Percentiles rank a stretch among this genome's conserved stretches.
Conservation (phyloP, 2,113 vertebrate species). For the Stercorarius parasiticus region DNA sequence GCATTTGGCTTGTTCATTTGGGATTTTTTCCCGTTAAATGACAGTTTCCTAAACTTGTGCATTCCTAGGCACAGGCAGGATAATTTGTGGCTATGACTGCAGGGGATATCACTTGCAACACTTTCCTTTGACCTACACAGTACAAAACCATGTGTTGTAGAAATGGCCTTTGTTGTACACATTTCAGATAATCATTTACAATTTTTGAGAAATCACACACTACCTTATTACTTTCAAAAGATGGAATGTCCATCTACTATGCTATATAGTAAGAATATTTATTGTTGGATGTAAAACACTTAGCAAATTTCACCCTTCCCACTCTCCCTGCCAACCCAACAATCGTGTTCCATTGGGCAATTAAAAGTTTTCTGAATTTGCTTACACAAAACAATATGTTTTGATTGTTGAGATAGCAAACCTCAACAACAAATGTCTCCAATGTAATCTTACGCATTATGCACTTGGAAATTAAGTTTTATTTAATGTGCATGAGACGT, state of each 20-base stretch:
- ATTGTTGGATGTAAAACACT: background rate
- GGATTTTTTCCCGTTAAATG: background rate
- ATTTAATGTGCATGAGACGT: background rate
- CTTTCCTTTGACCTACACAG: background rate
- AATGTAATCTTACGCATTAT: background rate
- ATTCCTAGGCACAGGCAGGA: background rate
- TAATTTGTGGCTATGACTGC: background rate
- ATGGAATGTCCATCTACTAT: background rate
- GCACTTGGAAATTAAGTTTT: background rate
- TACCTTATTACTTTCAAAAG: background rate
- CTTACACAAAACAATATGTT: background rate
- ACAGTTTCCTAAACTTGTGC: background rate
- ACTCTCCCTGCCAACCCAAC: background rate
- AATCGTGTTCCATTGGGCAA: background rate
- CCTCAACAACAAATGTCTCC: background rate
- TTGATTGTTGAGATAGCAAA: background rate
- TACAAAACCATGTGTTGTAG: background rate
- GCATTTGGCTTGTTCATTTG: background rate
- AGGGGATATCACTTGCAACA: background rate
- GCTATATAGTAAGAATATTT: background rate
- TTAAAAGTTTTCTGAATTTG: background rate
- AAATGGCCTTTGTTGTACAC: background rate
- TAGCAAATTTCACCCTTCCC: background rate
- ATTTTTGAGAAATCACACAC: background rate
- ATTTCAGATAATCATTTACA: background rate